Conservation (phyloP, 2,888 invertebrate genomes). For the Erebia ligea region DNA sequence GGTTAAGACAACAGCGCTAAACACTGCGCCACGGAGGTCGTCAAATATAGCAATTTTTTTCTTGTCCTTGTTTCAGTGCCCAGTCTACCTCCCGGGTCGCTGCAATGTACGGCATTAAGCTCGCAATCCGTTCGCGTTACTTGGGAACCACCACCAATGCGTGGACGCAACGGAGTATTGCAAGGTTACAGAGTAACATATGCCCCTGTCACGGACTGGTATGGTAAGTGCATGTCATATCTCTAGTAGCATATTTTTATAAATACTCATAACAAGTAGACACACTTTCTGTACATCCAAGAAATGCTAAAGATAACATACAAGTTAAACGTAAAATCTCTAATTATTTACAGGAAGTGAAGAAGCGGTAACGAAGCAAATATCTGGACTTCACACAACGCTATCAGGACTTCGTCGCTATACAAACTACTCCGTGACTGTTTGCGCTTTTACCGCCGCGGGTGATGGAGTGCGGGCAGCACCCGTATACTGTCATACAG, state of each 20-base stretch:
- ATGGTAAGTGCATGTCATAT: constrained; percentile 81
- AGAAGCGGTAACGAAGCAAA: constrained; percentile 90
- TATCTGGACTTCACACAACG: constrained; percentile 86
- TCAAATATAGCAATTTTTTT: background rate
- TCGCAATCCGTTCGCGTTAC: constrained; percentile 93
- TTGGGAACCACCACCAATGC: constrained; percentile 92
- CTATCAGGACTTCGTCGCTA: constrained; percentile 91
- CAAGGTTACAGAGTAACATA: constrained; percentile 94
- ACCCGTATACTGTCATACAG: constrained; percentile 93
- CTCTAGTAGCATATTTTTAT: background rate
- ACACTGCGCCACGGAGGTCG: no score
- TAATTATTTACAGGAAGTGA: constrained; percentile 83
- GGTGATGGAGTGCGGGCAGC: constrained; percentile 95
- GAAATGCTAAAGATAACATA: background rate
- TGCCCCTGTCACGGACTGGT: constrained; percentile 90
- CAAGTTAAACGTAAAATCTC: background rate
- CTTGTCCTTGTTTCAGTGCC: constrained; percentile 85
- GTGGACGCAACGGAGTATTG: constrained; percentile 92
- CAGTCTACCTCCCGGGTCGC: constrained; percentile 91
- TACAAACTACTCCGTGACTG: constrained; percentile 96
- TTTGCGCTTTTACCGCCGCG: constrained; percentile 93
- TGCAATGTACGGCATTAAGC: constrained; percentile 91
- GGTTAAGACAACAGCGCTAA: no score
- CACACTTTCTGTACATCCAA: background rate
- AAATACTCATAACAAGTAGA: no score